A percentile compares a stretch with the other conserved stretches of the same genome.
phyloP scores from a whole-genome alignment of 1,140 invertebrate genomes.

The Neodiprion fabricii region DNA sequence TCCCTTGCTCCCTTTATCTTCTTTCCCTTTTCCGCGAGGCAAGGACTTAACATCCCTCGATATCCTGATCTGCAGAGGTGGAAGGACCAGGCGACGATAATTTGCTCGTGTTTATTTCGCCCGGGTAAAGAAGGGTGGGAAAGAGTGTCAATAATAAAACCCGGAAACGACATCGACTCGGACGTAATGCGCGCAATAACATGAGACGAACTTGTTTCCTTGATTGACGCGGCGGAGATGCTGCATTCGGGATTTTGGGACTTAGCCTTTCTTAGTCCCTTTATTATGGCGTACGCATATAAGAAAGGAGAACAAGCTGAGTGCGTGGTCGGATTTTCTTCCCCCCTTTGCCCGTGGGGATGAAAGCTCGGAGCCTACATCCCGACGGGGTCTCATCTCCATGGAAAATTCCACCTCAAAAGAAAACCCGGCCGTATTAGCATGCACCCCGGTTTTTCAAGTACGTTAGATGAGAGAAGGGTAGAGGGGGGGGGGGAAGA shows the following conservation, averaged over 20 bases:
- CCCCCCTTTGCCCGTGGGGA: slow-evolving; percentile 12
- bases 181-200: background rate
- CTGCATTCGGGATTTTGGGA: too few relatives aligned
- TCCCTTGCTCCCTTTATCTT: background rate
- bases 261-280: too few relatives aligned
- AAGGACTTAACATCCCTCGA: background rate
- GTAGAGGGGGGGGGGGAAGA: too few relatives aligned
- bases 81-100: too few relatives aligned
- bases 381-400: background rate
- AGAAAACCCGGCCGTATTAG: slow-evolving; percentile 27
- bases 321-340: background rate
- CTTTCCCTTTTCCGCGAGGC: background rate
- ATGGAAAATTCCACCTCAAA: slow-evolving; percentile 20
- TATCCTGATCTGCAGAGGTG: background rate
- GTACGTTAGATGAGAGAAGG: background rate
- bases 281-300: too few relatives aligned
- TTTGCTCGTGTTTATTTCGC: background rate
- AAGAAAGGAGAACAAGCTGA: too few relatives aligned
- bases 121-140: background rate
- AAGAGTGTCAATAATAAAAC: background rate
- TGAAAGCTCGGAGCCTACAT: background rate
- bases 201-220: background rate
- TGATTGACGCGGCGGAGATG: too few relatives aligned
- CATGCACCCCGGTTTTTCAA: slow-evolving; percentile 26
- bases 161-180: background rate